Conservation (phyloP, 2,797 vertebrate genomes). For the Falco berigora region DNA sequence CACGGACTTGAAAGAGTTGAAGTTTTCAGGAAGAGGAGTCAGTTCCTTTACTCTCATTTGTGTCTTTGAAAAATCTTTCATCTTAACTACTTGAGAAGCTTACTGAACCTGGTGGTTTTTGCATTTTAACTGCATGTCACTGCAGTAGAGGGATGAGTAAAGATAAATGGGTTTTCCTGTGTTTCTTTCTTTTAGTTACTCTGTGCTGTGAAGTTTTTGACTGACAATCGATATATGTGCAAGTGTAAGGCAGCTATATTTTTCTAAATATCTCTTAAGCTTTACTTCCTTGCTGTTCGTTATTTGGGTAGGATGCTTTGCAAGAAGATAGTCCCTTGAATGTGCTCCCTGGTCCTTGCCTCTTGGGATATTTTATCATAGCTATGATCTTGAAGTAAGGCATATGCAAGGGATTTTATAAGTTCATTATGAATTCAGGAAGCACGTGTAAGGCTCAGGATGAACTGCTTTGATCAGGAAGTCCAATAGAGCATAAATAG, state of each 20-base stretch:
- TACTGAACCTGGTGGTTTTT: not conserved
- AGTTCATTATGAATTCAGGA: not conserved
- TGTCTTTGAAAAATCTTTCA: not conserved
- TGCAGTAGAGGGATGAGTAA: not conserved
- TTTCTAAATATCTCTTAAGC: not conserved
- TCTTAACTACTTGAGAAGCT: not conserved
- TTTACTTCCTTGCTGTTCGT: not conserved
- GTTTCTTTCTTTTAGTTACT: not conserved
- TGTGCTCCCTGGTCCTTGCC: fast-evolving
- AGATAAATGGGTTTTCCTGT: not conserved
- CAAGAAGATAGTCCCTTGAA: not conserved
- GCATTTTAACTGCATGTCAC: not conserved
- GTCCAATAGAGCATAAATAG: not conserved
- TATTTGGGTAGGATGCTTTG: not conserved
- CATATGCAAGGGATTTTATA: not conserved
- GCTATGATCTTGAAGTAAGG: not conserved
- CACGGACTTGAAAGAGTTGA: not conserved
- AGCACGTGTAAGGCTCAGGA: not conserved
- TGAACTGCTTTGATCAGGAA: not conserved
- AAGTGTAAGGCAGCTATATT: not conserved
- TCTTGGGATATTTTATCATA: not conserved
- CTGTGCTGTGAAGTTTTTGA: not conserved
- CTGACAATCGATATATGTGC: not conserved
- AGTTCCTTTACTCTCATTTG: not conserved
- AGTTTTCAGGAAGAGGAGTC: not conserved